These are phyloP conservation scores for Scotopteryx bipunctaria DNA, from an alignment of 2,888 invertebrate species.

Conservation along the genomic window DNA sequence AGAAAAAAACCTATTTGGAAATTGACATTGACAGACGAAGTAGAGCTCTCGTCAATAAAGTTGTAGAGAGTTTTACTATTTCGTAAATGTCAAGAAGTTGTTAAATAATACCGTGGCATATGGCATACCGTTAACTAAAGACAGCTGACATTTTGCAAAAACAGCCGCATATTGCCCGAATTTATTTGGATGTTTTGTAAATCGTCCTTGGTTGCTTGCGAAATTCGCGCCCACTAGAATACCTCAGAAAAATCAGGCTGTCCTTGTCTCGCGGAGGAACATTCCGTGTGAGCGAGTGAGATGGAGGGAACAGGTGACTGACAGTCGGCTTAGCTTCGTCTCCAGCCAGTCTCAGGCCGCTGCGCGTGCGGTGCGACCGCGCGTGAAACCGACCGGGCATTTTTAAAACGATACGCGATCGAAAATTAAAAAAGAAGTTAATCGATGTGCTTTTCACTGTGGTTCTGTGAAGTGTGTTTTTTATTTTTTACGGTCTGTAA, in stretches of 20 bases:
- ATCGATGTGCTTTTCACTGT: conserved; percentile 59
- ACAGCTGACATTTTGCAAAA: conserved; percentile 63
- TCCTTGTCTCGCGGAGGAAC: conserved; percentile 51
- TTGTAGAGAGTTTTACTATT: not conserved
- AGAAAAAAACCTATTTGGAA: not conserved
- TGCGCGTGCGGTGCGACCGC: conserved; percentile 72
- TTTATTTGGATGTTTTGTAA: conserved; percentile 63
- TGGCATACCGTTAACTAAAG: conserved; percentile 31
- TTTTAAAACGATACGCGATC: conserved; percentile 60
- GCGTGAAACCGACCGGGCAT: conserved; percentile 48
- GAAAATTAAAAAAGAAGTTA: conserved; percentile 63
- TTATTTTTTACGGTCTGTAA: conserved; percentile 33
- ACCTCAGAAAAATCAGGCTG: conserved; percentile 51
- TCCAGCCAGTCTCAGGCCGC: conserved; percentile 76
- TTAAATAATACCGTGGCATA: conserved; percentile 6
- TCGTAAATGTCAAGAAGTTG: conserved; percentile 1
- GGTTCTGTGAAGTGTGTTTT: conserved; percentile 51
- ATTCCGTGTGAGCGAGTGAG: conserved; percentile 51
- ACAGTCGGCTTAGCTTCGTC: conserved; percentile 57
- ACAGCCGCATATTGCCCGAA: conserved; percentile 46
- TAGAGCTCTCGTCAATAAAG: not conserved
- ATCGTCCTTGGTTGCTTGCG: conserved; percentile 73
- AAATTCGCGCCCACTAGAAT: conserved; percentile 60
- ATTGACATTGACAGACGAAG: conserved; percentile 10
- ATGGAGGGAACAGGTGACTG: conserved; percentile 56